phyloP scores from a whole-genome alignment of 2,113 vertebrate species.

The Silurus asotus region DNA sequence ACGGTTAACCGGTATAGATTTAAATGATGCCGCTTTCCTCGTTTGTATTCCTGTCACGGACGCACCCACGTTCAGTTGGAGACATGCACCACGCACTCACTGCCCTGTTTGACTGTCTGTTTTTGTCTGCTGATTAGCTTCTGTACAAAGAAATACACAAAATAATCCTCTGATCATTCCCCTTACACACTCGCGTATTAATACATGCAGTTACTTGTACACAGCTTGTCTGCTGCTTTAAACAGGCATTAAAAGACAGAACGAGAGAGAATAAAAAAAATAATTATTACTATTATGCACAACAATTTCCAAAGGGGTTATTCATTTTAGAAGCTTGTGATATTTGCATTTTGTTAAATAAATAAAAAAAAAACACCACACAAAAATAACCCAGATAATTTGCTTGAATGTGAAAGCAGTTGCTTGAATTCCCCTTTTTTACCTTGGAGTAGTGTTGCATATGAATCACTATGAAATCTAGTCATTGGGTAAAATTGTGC shows the following conservation, averaged over 20 bases:
- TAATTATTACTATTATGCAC: constrained; percentile 41
- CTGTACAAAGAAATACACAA: constrained; percentile 37
- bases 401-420: constrained; percentile 40
- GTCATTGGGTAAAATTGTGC: constrained; percentile 32
- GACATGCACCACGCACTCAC: constrained; percentile 47
- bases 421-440: constrained; percentile 39
- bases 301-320: constrained; percentile 40
- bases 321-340: constrained; percentile 36
- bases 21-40: constrained; percentile 46
- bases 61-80: constrained; percentile 38
- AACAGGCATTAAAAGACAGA: constrained; percentile 7
- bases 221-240: constrained; percentile 18
- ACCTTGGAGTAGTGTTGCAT: constrained; percentile 36
- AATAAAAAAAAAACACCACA: not conserved
- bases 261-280: not conserved
- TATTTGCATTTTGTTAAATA: constrained; percentile 43
- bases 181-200: not conserved
- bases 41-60: constrained; percentile 54
- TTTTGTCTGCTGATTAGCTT: constrained; percentile 51
- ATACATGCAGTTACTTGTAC: constrained; percentile 10
- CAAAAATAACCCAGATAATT: constrained; percentile 14
- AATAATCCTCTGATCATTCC: constrained; percentile 46
- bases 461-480: constrained; percentile 42
- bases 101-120: constrained; percentile 54
- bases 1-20: constrained; percentile 55